A percentile compares a stretch with the other conserved stretches of the same genome.
phyloP scores from a whole-genome alignment of 1,140 invertebrate species.

The Aphelenchoides besseyi region DNA sequence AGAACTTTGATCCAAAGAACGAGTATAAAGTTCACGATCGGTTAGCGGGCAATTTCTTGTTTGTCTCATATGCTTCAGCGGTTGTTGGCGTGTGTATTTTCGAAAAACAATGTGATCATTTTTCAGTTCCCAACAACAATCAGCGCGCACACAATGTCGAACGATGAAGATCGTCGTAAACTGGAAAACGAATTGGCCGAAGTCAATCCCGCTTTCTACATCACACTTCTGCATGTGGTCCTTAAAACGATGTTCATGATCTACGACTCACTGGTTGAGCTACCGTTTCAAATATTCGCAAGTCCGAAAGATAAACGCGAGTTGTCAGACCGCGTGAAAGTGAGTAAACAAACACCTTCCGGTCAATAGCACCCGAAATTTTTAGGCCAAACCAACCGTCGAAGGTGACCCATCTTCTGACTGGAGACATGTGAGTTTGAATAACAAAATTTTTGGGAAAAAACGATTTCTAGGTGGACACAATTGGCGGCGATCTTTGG shows the following conservation, averaged over 20 bases:
- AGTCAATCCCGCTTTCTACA: slow-evolving; percentile 32
- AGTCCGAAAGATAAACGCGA: slow-evolving; percentile 73
- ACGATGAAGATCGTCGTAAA: neutral
- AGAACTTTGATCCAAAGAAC: too few relatives aligned
- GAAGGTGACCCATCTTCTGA: slow-evolving; percentile 70
- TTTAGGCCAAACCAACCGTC: slow-evolving; percentile 68
- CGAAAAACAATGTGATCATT: too few relatives aligned
- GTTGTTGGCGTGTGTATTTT: neutral
- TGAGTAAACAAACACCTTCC: slow-evolving; percentile 22
- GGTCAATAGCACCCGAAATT: slow-evolving; percentile 32
- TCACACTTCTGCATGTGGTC: neutral
- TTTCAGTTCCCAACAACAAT: slow-evolving; percentile 5
- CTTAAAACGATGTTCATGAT: slow-evolving; percentile 63
- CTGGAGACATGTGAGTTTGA: slow-evolving; percentile 74
- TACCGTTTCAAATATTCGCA: slow-evolving; percentile 80
- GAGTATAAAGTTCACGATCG: neutral
- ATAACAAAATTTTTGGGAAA: too few relatives aligned
- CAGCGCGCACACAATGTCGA: neutral
- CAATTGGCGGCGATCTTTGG: slow-evolving; percentile 70
- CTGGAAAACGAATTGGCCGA: slow-evolving; percentile 29
- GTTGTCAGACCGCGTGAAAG: slow-evolving; percentile 43
- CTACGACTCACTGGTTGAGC: slow-evolving; percentile 83
- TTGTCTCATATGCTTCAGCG: neutral
- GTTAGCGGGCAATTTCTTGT: neutral
- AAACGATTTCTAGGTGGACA: too few relatives aligned